Base-by-base conservation (phyloP, 2,888 invertebrate species). In the Microplitis manilae region DNA sequence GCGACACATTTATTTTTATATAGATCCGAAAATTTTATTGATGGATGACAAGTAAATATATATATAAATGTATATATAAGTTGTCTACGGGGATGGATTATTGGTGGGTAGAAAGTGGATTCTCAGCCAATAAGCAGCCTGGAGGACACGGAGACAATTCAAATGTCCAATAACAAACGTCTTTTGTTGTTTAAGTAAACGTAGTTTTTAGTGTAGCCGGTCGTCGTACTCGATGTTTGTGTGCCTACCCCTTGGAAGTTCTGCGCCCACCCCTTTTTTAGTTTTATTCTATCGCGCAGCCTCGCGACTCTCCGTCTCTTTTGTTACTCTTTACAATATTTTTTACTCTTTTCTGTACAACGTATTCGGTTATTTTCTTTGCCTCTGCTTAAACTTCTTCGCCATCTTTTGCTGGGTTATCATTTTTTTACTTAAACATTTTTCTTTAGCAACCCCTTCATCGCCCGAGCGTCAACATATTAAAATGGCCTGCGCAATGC, bases 101-200 rank as follows among this genome's bases (percentile, higher is more conserved):
- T 68, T 73, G 65, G 83, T 76, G 79, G 84, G 50, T 50, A 8
- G 65, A n/a, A 73, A 72, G 67, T 74, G 69, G 70, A 68, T 50
- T 50, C 13, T 82, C 79, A 80, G 88, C 89, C 89, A 88, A 89
- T 89, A 87, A 88, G 88, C 84, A 88, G 87, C 85, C 82, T 83
- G 83, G 83, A 85, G 86, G 84, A 86, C 88, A 88, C 86, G 86
- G 85, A 87, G 88, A 89, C 88, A 87, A 89, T 88, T 89, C 88
- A 86, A 89, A 88, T 89, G 87, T 85, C 89, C 90, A 90, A 89
- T 89, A 89, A 89, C 89, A 89, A 89, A 89, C 89, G 89, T 88
- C 89, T 89, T 89, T 89, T 89, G 89, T 89, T 89, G 90, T 89
- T 87, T 88, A 86, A 86, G 86, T 85, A 86, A 88, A 88, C 86